Percentiles rank a stretch among this genome's conserved stretches.
Conservation (phyloP, 2,797 vertebrate species). For the Sebastes iracundus region DNA sequence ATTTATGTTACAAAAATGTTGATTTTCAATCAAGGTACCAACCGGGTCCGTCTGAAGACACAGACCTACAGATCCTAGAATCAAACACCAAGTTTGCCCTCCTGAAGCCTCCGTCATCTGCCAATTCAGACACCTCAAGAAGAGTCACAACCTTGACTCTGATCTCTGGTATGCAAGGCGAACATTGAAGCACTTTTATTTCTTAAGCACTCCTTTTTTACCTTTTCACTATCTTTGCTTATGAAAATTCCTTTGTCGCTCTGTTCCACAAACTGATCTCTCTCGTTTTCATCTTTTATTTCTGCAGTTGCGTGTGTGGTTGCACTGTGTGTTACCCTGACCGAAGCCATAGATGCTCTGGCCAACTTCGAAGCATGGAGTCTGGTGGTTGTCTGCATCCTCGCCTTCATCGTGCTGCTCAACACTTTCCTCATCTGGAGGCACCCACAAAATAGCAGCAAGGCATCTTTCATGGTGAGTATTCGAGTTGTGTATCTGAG, state of each 20-base stretch:
- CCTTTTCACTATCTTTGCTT: neutral
- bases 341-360: slow-evolving; percentile 72
- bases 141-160: slow-evolving; percentile 77
- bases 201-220: neutral
- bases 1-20: neutral
- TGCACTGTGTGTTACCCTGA: slow-evolving; percentile 73
- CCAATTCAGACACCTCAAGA: slow-evolving; percentile 74
- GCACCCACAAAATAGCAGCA: slow-evolving; percentile 84
- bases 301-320: slow-evolving; percentile 75
- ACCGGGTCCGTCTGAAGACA: slow-evolving; percentile 44
- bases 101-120: slow-evolving; percentile 63
- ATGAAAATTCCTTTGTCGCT: neutral
- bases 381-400: slow-evolving; percentile 72
- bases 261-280: neutral
- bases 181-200: neutral
- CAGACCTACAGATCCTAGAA: slow-evolving; percentile 39
- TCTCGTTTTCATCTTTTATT: neutral
- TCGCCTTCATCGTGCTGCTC: slow-evolving; percentile 70
- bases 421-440: slow-evolving; percentile 82
- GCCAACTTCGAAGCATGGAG: slow-evolving; percentile 73
- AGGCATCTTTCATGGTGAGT: slow-evolving; percentile 87
- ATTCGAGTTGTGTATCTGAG: neutral
- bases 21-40: slow-evolving; percentile 79
- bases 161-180: slow-evolving; percentile 66
- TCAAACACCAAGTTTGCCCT: slow-evolving; percentile 49